Evolutionary conservation across 2,888 invertebrate species (phyloP).

Genomic region (Nebria salina): DNA sequence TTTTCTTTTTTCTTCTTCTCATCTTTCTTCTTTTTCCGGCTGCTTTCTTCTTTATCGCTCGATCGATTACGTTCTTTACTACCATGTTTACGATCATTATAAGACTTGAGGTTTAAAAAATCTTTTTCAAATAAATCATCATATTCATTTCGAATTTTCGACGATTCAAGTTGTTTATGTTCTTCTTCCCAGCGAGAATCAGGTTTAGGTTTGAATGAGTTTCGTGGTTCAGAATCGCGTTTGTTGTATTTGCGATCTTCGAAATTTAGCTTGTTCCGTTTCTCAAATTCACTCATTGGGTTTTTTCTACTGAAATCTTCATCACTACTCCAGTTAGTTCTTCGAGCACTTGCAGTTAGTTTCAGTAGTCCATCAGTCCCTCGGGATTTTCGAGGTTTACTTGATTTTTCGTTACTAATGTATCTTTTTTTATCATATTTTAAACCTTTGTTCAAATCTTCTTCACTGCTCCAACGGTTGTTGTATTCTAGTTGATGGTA

Average conservation of each 20-base stretch:
- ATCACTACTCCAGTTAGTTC: conserved; percentile 34
- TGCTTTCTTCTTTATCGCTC: conserved; percentile 21
- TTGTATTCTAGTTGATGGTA: conserved; percentile 17
- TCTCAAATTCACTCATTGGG: neutral
- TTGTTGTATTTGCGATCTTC: conserved; percentile 21
- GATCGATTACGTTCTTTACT: conserved; percentile 9
- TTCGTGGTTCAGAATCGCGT: conserved; percentile 7
- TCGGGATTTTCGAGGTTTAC: conserved; percentile 26
- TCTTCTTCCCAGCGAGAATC: conserved; percentile 11
- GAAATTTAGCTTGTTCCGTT: conserved; percentile 16
- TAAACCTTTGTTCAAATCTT: conserved; percentile 26
- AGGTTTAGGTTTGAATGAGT: neutral
- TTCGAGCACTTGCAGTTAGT: conserved; percentile 7
- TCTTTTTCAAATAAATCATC: conserved; percentile 27
- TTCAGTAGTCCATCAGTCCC: conserved; percentile 42
- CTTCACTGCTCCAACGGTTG: conserved; percentile 40
- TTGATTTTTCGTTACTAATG: conserved; percentile 9
- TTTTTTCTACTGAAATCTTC: conserved; percentile 32
- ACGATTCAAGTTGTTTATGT: conserved; percentile 6
- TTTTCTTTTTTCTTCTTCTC: conserved; percentile 34
- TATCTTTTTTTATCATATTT: conserved; percentile 24
- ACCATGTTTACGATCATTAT: conserved; percentile 16
- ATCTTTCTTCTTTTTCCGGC: conserved; percentile 39
- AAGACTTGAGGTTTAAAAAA: conserved; percentile 28
- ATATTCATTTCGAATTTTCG: conserved; percentile 14